phyloP scores from a whole-genome alignment of 2,888 invertebrate species.

The Coenonympha arcania region DNA sequence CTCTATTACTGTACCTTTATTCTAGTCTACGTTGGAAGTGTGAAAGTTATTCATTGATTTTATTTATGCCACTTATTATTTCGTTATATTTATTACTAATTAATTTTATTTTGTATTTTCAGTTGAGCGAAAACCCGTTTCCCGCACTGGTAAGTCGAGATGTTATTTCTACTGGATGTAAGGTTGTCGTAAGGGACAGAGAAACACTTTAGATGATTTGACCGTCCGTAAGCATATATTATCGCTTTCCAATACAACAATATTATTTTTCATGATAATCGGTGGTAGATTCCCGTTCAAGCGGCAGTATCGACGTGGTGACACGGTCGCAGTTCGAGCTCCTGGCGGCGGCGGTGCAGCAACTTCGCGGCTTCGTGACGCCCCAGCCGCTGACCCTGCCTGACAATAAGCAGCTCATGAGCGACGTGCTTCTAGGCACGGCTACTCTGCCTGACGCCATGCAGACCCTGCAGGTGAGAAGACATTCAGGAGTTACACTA shows the following conservation, averaged over 20 bases:
- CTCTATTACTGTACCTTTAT: too few relatives aligned
- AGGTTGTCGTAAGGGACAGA: background rate
- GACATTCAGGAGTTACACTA: too few relatives aligned
- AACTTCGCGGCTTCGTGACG: slow-evolving; percentile 34
- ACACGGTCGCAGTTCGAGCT: slow-evolving; percentile 50
- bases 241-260: too few relatives aligned
- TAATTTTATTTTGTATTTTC: slow-evolving; percentile 30
- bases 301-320: slow-evolving; percentile 54
- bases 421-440: slow-evolving; percentile 45
- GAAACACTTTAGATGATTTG: background rate
- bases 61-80: too few relatives aligned
- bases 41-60: too few relatives aligned
- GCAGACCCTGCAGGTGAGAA: slow-evolving; percentile 65
- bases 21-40: background rate
- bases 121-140: slow-evolving; percentile 44
- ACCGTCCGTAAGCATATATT: background rate
- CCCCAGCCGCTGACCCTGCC: slow-evolving; percentile 47
- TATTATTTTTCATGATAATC: too few relatives aligned
- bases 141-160: slow-evolving; percentile 33
- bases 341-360: slow-evolving; percentile 38
- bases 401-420: slow-evolving; percentile 42
- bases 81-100: too few relatives aligned
- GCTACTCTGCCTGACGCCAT: slow-evolving; percentile 55
- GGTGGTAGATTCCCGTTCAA: slow-evolving; percentile 31
- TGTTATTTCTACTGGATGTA: background rate